A percentile compares a stretch with the other conserved stretches of the same genome.
These are phyloP conservation scores for Hylaeus anthracinus DNA, from an alignment of 1,140 invertebrate genomes.

Conservation along the genomic window DNA sequence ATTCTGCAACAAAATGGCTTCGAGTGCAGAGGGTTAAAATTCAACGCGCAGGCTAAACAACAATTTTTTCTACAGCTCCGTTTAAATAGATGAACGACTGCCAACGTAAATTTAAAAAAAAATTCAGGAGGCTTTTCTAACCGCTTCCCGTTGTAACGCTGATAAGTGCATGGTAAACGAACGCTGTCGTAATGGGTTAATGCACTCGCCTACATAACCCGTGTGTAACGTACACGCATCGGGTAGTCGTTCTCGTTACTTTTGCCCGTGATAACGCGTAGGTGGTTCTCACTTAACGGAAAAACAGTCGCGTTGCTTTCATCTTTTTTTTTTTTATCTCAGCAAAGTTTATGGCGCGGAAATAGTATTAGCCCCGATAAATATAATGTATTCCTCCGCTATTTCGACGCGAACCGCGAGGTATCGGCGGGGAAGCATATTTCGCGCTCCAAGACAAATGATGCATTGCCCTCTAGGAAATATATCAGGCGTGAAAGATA, in stretches of 20 bases:
- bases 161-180: slow-evolving; percentile 14
- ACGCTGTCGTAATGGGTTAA: slow-evolving; percentile 45
- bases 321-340: background rate
- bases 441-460: slow-evolving; percentile 38
- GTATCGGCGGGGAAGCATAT: slow-evolving; percentile 32
- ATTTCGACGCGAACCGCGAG: background rate
- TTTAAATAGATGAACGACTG: background rate
- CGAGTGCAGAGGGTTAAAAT: no score
- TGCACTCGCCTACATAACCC: background rate
- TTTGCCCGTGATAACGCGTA: slow-evolving; percentile 25
- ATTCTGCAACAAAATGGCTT: no score
- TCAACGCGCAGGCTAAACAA: no score
- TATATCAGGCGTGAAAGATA: slow-evolving; percentile 43
- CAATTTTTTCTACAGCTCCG: background rate
- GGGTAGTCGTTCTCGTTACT: slow-evolving; percentile 23
- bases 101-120: slow-evolving; percentile 13
- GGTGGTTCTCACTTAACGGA: background rate
- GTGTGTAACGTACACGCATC: background rate
- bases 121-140: background rate
- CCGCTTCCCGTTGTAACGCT: slow-evolving; percentile 21
- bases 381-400: background rate
- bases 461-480: slow-evolving; percentile 31
- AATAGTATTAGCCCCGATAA: slow-evolving; percentile 45
- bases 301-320: slow-evolving; percentile 20
- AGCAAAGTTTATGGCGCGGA: slow-evolving; percentile 26